Evolutionary conservation across 2,797 vertebrate species (phyloP), one percentile per base, ranked within the genome.

Genomic region (Hapalemur alaotrensis): DNA sequence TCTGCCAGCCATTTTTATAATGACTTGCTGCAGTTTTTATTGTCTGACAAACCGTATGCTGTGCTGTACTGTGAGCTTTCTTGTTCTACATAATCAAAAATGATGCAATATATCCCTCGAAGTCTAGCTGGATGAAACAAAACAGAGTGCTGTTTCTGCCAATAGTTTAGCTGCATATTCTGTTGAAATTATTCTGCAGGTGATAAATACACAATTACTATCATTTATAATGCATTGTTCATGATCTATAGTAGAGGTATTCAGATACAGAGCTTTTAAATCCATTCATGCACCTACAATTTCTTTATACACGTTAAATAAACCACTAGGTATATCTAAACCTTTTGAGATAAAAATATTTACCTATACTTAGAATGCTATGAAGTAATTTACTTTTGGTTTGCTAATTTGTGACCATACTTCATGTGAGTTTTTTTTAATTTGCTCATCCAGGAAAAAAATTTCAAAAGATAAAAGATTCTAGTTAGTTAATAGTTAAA

Each of bases 1-100:
- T 98, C 98, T 98, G 98, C 97, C 98, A 98, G 97, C 96, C 98
- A 97, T 98, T 98, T 98, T 98, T 98, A 97, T 98, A 98, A 99
- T 98, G 97, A 98, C 96, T 98, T 98, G 97, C 97, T 98, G 97
- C 97, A 97, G 97, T 97, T 98, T 98, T 98, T 98, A 98, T 98
- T 98, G 98, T 97, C 97, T 98, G 98, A 98, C 98, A 99, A 98
- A 98, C 98, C 87, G 97, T 98, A 98, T 98, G 97, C 98, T 98
- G 94, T 97, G 97, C 98, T 98, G 93, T 98, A 96, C 96, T 97
- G 97, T 97, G 97, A 98, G 96, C 95, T 97, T 98, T 98, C 98
- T 98, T 98, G 98, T 98, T 98, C 97, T 90, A 98, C 98, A 99
- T 96, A 98, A 98, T 98, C 96, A 98, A 95, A 97, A 98, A 96